A percentile compares a stretch with the other conserved stretches of the same genome.
These are phyloP conservation scores for Heliocidaris tuberculata DNA, from an alignment of 35 echinoderm and acorn worm genomes.

Conservation along the genomic window DNA sequence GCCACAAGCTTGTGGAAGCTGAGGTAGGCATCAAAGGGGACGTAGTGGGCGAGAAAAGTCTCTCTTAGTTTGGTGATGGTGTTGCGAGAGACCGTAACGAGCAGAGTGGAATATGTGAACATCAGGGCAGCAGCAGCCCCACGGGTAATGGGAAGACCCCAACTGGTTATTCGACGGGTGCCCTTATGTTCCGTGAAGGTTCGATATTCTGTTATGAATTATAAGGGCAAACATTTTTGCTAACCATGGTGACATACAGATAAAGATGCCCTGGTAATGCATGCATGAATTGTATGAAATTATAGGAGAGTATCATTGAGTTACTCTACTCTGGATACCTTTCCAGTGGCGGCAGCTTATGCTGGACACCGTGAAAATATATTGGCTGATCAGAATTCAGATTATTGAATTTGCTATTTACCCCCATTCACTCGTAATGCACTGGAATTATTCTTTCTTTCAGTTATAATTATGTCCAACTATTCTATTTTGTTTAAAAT, in stretches of 20 bases:
- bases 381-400: too few relatives aligned
- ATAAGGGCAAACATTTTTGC: too few relatives aligned
- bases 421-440: too few relatives aligned
- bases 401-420: too few relatives aligned
- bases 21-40: slow-evolving; percentile 67
- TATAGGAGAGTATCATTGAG: background rate
- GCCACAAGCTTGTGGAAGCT: slow-evolving; percentile 72
- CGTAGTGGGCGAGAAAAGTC: slow-evolving; percentile 65
- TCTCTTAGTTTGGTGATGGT: slow-evolving; percentile 74
- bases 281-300: background rate
- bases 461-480: too few relatives aligned
- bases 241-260: too few relatives aligned
- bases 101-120: slow-evolving; percentile 65
- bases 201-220: slow-evolving; percentile 53
- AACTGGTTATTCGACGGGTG: slow-evolving; percentile 54
- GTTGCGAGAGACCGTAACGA: slow-evolving; percentile 67
- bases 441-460: too few relatives aligned
- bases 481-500: too few relatives aligned
- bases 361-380: too few relatives aligned
- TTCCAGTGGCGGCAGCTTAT: too few relatives aligned
- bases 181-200: slow-evolving; percentile 72
- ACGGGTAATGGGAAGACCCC: slow-evolving; percentile 59
- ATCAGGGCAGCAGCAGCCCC: slow-evolving; percentile 58
- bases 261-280: too few relatives aligned
- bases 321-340: background rate